Conservation (phyloP, 2,888 invertebrate species). For the Glyphotaelius pellucidus region DNA sequence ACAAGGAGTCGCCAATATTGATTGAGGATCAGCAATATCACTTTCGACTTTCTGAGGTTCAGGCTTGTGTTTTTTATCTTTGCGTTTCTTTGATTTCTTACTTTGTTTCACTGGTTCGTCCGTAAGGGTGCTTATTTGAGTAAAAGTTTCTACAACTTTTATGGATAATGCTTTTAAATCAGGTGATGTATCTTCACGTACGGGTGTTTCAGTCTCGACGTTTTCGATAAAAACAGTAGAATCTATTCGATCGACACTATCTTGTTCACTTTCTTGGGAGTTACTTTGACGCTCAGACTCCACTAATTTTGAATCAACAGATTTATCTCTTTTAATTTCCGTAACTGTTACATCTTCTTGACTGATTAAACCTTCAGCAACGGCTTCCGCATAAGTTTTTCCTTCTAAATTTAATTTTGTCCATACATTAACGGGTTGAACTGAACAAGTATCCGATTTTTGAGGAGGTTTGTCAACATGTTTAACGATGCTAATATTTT, state of each 20-base stretch:
- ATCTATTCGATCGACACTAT: neutral
- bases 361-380: conserved; percentile 73
- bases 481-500: neutral
- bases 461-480: neutral
- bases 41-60: neutral
- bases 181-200: neutral
- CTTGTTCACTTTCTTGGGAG: neutral
- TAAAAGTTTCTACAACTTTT: neutral
- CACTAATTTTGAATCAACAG: neutral
- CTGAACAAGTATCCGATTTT: neutral
- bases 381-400: conserved; percentile 84
- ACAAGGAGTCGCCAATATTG: neutral
- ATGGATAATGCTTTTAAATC: neutral
- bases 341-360: neutral
- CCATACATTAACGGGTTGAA: conserved; percentile 73
- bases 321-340: neutral
- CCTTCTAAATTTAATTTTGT: conserved; percentile 76
- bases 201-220: neutral
- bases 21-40: neutral
- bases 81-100: neutral
- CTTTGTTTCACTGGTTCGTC: neutral
- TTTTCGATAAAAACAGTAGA: neutral
- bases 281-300: neutral
- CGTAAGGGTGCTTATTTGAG: neutral
- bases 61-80: neutral